Evolutionary conservation across 2,113 vertebrate genomes (phyloP).

Genomic region (Illadopsis cleaveri): DNA sequence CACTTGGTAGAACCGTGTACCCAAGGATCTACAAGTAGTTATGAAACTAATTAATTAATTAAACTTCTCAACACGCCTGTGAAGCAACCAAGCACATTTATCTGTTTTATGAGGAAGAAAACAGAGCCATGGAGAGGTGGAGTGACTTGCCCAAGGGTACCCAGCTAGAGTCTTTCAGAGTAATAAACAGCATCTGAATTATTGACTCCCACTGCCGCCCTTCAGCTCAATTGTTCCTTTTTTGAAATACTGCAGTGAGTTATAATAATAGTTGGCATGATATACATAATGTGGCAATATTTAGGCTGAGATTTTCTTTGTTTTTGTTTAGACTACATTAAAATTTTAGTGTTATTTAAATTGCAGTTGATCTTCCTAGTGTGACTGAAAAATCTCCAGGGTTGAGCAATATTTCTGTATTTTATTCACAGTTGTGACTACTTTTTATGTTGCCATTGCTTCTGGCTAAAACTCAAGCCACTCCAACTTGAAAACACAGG

Average conservation of each 20-base stretch:
- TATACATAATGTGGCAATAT: background rate
- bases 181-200: constrained; percentile 56
- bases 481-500: background rate
- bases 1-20: background rate
- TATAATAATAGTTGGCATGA: constrained; percentile 25
- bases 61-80: constrained; percentile 37
- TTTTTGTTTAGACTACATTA: background rate
- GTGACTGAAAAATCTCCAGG: background rate
- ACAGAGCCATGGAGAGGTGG: constrained; percentile 14
- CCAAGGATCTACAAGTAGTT: constrained; percentile 14
- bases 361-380: background rate
- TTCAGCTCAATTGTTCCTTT: background rate
- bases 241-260: background rate
- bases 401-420: background rate
- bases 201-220: constrained; percentile 2
- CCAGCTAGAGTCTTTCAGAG: constrained; percentile 38
- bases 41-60: constrained; percentile 35
- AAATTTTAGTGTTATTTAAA: background rate
- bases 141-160: constrained; percentile 10
- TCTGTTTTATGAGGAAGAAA: constrained; percentile 37
- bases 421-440: background rate
- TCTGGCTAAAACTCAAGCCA: background rate
- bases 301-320: background rate
- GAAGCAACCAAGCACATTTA: constrained; percentile 15
- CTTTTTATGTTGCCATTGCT: background rate